A percentile compares a stretch with the other conserved stretches of the same genome.
Conservation (phyloP, 2,888 invertebrate genomes). For the Drosophila koepferae region DNA sequence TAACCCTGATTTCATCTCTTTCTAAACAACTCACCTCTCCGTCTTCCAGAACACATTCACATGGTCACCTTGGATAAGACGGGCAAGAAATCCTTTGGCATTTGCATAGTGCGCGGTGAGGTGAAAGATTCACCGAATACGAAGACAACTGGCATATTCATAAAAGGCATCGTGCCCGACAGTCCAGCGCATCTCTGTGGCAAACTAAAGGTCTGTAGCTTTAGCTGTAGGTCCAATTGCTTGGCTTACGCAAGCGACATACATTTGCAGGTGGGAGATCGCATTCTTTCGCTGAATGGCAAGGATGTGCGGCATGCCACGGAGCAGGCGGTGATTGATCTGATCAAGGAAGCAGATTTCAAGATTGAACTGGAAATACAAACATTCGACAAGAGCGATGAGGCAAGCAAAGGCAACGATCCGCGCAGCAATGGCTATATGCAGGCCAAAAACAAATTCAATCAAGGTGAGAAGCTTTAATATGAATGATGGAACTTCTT, state of each 20-base stretch:
- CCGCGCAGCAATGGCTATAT: slow-evolving; percentile 80
- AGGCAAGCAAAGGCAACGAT: slow-evolving; percentile 58
- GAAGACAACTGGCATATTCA: slow-evolving; percentile 96
- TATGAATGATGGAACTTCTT: background rate
- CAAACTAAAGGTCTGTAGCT: slow-evolving; percentile 89
- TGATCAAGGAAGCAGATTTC: slow-evolving; percentile 95
- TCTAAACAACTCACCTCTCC: background rate
- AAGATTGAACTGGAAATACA: slow-evolving; percentile 96
- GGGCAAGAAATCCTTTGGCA: slow-evolving; percentile 91
- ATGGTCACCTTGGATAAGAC: slow-evolving; percentile 83
- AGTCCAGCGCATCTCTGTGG: slow-evolving; percentile 97
- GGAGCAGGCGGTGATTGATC: slow-evolving; percentile 97
- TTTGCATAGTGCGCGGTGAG: slow-evolving; percentile 98
- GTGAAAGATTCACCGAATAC: slow-evolving; percentile 87
- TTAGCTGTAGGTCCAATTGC: too few relatives aligned
- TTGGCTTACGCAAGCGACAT: background rate
- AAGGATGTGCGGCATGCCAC: slow-evolving; percentile 95
- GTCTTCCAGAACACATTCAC: slow-evolving; percentile 74
- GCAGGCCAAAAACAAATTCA: slow-evolving; percentile 72
- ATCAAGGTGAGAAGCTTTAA: slow-evolving; percentile 56
- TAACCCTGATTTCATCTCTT: background rate
- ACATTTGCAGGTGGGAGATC: slow-evolving; percentile 82
- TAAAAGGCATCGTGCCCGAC: slow-evolving; percentile 97
- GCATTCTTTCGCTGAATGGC: slow-evolving; percentile 92
- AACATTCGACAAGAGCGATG: slow-evolving; percentile 85